A percentile compares a stretch with the other conserved stretches of the same genome.
Evolutionary conservation across 2,797 vertebrate genomes (phyloP).

Genomic region (Lateolabrax maculatus): DNA sequence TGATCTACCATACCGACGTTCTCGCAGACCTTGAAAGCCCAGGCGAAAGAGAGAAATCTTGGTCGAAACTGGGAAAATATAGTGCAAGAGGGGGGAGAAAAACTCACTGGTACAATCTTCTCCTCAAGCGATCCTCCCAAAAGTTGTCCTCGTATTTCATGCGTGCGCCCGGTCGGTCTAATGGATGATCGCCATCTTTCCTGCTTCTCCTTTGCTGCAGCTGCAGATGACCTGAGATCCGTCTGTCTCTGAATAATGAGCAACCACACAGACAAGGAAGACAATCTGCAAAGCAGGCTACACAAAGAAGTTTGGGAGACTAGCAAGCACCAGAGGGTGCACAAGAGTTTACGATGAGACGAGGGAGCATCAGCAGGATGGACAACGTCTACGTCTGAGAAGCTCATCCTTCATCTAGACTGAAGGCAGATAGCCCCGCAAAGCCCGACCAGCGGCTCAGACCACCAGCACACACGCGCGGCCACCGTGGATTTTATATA

Average conservation of each 20-base stretch:
- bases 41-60: conserved; percentile 75
- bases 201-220: conserved; percentile 93
- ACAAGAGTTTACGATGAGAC: conserved; percentile 92
- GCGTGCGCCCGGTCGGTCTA: conserved; percentile 97
- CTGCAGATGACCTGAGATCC: conserved; percentile 99
- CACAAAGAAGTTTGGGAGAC: conserved; percentile 91
- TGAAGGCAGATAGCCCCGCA: conserved; percentile 74
- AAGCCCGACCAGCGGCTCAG: conserved; percentile 74
- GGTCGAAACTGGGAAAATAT: conserved; percentile 77
- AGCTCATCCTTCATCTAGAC: conserved; percentile 85
- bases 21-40: conserved; percentile 83
- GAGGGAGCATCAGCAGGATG: conserved; percentile 85
- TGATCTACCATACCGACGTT: conserved; percentile 84
- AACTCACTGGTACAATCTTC: conserved; percentile 85
- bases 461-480: conserved; percentile 69
- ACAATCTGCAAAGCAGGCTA: conserved; percentile 98
- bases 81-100: conserved; percentile 47
- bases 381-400: conserved; percentile 82
- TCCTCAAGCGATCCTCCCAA: conserved; percentile 86
- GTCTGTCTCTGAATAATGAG: conserved; percentile 99
- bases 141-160: conserved; percentile 96
- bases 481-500: conserved; percentile 73
- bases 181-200: conserved; percentile 99
- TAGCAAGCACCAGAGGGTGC: conserved; percentile 99
- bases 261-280: conserved; percentile 97